Evolutionary conservation across 2,888 invertebrate genomes (phyloP).

Genomic region (Eupithecia vulgata): DNA sequence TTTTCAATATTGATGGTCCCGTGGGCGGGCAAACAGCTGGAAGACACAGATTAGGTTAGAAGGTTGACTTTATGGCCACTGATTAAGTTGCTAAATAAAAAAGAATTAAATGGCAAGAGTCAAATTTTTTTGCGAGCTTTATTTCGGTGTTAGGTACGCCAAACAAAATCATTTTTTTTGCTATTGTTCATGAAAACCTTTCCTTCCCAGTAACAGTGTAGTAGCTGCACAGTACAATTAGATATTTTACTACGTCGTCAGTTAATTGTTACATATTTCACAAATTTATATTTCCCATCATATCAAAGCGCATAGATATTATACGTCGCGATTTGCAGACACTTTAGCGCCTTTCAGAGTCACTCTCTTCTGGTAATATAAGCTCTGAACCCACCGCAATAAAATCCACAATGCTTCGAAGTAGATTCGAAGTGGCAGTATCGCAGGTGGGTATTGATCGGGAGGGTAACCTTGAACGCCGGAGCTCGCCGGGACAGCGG

Average conservation of each 20-base stretch:
- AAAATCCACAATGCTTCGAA: neutral
- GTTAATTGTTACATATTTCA: neutral
- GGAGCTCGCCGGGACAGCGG: slow-evolving; percentile 8
- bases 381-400: neutral
- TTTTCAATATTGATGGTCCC: slow-evolving; percentile 31
- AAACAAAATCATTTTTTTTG: neutral
- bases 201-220: neutral
- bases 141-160: too few species aligned
- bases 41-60: slow-evolving; percentile 5
- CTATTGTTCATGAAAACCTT: neutral
- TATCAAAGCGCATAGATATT: neutral
- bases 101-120: neutral
- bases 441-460: slow-evolving; percentile 26
- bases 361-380: neutral
- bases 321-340: neutral
- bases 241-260: neutral
- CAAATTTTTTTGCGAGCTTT: neutral
- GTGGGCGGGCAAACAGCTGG: slow-evolving; percentile 28
- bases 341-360: neutral
- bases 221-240: neutral
- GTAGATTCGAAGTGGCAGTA: slow-evolving; percentile 6
- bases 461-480: slow-evolving; percentile 22
- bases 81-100: neutral
- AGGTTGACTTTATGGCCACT: neutral
- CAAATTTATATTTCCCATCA: neutral